Conservation (phyloP, 2,113 vertebrate genomes). For the Sceloporus undulatus region DNA sequence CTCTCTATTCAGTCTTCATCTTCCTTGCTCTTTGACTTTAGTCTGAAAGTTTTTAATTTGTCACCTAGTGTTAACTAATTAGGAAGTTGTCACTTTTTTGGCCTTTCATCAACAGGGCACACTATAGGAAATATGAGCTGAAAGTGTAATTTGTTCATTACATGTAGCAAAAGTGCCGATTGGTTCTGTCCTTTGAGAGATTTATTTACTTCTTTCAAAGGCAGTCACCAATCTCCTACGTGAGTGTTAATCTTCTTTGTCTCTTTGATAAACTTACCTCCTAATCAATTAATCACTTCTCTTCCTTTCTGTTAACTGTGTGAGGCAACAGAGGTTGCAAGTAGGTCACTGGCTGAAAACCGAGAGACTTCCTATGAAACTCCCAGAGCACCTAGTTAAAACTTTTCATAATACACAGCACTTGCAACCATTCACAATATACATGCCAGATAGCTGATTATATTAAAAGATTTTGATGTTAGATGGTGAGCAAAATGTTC, state of each 20-base stretch:
- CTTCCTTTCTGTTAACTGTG: slow-evolving; percentile 46
- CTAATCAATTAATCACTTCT: slow-evolving; percentile 25
- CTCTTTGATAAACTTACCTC: slow-evolving; percentile 46
- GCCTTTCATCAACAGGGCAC: slow-evolving; percentile 47
- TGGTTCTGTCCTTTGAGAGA: slow-evolving; percentile 62
- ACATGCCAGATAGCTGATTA: neutral
- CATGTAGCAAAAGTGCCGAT: slow-evolving; percentile 47
- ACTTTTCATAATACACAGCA: slow-evolving; percentile 9
- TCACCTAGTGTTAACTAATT: slow-evolving; percentile 67
- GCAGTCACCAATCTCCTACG: slow-evolving; percentile 31
- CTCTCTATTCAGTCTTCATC: slow-evolving; percentile 19
- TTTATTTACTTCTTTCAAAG: slow-evolving; percentile 69
- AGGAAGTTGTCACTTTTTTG: slow-evolving; percentile 65
- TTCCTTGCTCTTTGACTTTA: slow-evolving; percentile 52
- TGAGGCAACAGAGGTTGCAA: slow-evolving; percentile 41
- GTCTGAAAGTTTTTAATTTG: slow-evolving; percentile 64
- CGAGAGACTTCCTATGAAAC: slow-evolving; percentile 11
- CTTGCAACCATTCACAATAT: neutral
- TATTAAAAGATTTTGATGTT: neutral
- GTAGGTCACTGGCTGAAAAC: slow-evolving; percentile 44
- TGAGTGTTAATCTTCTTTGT: slow-evolving; percentile 56
- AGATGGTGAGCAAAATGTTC: neutral
- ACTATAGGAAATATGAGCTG: slow-evolving; percentile 44
- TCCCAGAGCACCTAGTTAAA: slow-evolving; percentile 34
- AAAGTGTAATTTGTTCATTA: slow-evolving; percentile 67